phyloP scores from a whole-genome alignment of 2,797 vertebrate genomes.

The Enteromius argenteus region DNA sequence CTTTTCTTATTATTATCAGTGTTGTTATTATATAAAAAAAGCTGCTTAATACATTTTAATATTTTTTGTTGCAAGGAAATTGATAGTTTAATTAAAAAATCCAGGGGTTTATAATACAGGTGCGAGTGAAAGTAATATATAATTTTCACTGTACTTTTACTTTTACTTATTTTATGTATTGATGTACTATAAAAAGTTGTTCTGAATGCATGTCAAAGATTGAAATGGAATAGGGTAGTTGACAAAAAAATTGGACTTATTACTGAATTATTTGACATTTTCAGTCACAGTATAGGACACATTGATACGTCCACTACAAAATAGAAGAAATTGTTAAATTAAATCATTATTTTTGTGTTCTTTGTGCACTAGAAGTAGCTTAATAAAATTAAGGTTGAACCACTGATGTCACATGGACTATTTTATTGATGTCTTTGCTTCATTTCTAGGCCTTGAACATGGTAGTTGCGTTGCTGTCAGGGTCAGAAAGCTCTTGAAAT shows the following conservation, averaged over 20 bases:
- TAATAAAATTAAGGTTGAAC: background rate
- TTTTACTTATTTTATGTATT: background rate
- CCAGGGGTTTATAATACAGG: background rate
- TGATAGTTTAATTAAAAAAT: background rate
- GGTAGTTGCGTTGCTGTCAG: background rate
- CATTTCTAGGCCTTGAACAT: background rate
- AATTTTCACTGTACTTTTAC: background rate
- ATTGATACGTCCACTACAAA: background rate
- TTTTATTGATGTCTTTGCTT: background rate
- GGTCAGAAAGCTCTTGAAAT: conserved; percentile 4
- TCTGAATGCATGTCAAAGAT: too few relatives aligned
- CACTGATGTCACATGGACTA: background rate
- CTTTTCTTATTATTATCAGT: background rate
- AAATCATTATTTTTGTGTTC: background rate
- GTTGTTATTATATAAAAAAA: background rate
- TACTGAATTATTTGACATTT: too few relatives aligned
- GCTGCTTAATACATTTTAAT: background rate
- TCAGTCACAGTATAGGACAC: too few relatives aligned
- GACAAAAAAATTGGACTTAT: too few relatives aligned
- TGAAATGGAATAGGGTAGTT: too few relatives aligned
- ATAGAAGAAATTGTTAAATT: background rate
- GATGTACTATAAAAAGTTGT: too few relatives aligned
- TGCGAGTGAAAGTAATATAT: background rate
- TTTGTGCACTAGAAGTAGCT: background rate
- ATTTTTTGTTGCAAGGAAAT: background rate